These are phyloP conservation scores for Tricholauxania praeusta DNA, from an alignment of 2,888 invertebrate species.

Conservation along the genomic window DNA sequence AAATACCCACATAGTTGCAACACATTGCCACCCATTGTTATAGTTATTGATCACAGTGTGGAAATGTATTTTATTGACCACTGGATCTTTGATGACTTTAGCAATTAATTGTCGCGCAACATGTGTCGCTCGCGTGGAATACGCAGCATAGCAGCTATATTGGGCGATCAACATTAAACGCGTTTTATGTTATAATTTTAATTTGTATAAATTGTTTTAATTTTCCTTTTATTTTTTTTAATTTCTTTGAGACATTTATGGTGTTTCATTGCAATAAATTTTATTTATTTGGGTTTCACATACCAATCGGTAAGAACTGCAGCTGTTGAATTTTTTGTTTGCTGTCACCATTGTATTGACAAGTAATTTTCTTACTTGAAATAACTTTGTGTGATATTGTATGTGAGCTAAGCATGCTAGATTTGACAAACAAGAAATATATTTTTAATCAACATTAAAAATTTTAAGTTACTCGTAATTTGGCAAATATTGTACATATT, in stretches of 20 bases:
- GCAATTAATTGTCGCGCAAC: conserved; percentile 29
- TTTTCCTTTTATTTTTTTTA: no score
- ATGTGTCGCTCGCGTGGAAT: neutral
- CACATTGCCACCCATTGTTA: conserved; percentile 58
- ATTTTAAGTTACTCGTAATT: no score
- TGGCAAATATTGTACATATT: no score
- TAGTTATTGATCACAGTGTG: conserved; percentile 57
- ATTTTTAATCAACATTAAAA: no score
- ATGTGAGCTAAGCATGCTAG: neutral
- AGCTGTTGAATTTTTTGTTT: conserved; percentile 10
- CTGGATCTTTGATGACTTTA: conserved; percentile 26
- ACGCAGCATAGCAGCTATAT: neutral
- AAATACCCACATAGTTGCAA: conserved; percentile 1
- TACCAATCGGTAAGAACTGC: neutral
- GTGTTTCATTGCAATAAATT: conserved; percentile 8
- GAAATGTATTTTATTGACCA: conserved; percentile 55
- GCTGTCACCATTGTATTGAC: neutral
- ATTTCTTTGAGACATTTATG: neutral
- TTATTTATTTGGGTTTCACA: neutral
- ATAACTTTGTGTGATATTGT: neutral
- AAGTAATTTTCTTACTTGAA: neutral
- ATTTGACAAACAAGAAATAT: neutral
- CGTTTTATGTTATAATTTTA: conserved; percentile 11
- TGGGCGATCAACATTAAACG: neutral
- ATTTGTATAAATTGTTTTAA: conserved; percentile 24